phyloP scores from a whole-genome alignment of 2,888 invertebrate genomes.

The Baccha elongata region DNA sequence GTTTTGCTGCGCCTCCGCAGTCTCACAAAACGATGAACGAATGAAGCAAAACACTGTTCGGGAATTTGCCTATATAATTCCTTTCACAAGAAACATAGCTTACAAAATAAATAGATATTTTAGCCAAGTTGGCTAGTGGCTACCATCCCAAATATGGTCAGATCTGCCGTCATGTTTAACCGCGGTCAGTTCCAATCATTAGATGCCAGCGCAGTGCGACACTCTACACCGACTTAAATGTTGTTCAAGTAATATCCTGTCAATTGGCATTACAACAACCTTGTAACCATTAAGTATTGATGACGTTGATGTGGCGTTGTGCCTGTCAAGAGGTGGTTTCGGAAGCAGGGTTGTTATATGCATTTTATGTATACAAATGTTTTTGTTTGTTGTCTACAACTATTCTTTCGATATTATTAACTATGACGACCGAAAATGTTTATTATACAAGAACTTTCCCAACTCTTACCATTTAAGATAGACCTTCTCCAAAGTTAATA shows the following conservation, averaged over 20 bases:
- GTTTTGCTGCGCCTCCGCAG: conserved; percentile 52
- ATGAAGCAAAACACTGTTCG: conserved; percentile 23
- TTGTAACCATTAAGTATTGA: conserved; percentile 55
- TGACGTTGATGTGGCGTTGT: conserved; percentile 38
- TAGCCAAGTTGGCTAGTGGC: conserved; percentile 30
- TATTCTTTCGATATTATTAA: no score
- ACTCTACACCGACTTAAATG: conserved; percentile 54
- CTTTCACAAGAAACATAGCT: conserved; percentile 37
- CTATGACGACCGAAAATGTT: no score
- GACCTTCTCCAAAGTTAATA: no score
- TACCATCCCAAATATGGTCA: conserved; percentile 51
- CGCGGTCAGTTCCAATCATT: conserved; percentile 39
- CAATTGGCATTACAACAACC: conserved; percentile 63
- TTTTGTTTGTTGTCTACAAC: no score
- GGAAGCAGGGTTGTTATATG: conserved; percentile 2
- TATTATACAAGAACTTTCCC: no score
- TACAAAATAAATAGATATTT: conserved; percentile 19
- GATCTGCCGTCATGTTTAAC: conserved; percentile 33
- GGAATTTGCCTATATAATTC: conserved; percentile 60
- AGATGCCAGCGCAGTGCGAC: conserved; percentile 34
- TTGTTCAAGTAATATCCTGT: conserved; percentile 65
- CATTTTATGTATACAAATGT: no score
- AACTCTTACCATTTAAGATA: no score
- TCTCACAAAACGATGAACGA: conserved; percentile 27
- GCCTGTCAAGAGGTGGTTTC: not conserved